Conservation (phyloP, 2,113 vertebrate species). For the Arizona elegans region DNA sequence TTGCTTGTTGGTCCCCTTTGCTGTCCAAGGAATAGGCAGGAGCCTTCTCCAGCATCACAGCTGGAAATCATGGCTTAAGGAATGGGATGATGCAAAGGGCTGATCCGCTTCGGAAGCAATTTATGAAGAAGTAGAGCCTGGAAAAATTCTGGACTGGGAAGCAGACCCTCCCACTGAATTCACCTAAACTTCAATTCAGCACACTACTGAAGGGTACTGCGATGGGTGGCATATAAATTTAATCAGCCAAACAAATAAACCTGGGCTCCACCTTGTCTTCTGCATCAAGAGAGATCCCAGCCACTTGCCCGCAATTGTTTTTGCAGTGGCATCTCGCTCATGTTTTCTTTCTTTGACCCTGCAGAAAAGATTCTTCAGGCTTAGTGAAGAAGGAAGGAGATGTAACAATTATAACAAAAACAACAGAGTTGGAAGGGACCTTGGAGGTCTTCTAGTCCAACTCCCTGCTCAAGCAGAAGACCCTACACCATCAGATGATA, state of each 20-base stretch:
- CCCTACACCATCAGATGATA: no score
- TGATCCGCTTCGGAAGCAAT: not conserved
- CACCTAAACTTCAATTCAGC: not conserved
- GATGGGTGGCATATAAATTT: no score
- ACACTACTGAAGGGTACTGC: no score
- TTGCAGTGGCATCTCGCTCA: constrained; percentile 7
- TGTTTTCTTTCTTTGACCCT: not conserved
- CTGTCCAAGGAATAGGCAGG: no score
- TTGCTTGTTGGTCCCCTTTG: no score
- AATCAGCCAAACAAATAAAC: not conserved
- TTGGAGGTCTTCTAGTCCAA: not conserved
- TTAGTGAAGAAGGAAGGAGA: not conserved
- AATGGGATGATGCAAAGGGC: not conserved
- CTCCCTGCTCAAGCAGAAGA: not conserved
- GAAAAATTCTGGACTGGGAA: not conserved
- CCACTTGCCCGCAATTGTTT: not conserved
- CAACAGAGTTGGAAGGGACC: not conserved
- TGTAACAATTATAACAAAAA: not conserved
- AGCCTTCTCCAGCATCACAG: no score
- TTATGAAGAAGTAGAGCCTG: not conserved
- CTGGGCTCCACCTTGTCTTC: not conserved
- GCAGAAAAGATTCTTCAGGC: constrained; percentile 6
- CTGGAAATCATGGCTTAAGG: not conserved
- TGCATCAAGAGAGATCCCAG: not conserved
- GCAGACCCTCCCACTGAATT: no score